A percentile compares a stretch with the other conserved stretches of the same genome.
Evolutionary conservation across 2,113 vertebrate genomes (phyloP).

Genomic region (Speoplatyrhinus poulsoni): DNA sequence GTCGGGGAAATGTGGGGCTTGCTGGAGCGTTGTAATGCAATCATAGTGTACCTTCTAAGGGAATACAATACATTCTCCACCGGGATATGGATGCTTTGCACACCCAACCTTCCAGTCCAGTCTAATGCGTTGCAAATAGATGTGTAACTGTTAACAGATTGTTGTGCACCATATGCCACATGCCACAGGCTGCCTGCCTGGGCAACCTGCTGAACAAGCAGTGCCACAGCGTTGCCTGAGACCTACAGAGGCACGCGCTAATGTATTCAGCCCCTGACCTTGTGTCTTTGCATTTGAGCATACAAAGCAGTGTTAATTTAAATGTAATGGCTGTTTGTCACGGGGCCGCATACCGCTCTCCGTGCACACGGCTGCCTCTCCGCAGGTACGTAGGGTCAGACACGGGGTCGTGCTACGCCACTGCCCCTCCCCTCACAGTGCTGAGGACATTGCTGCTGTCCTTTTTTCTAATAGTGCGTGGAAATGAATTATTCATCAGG

Average conservation of each 20-base stretch:
- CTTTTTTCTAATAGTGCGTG: not conserved
- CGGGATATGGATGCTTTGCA: not conserved
- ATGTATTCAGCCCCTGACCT: constrained; percentile 59
- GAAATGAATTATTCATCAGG: constrained; percentile 19
- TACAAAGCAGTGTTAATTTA: constrained; percentile 63
- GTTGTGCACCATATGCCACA: constrained; percentile 22
- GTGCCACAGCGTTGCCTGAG: constrained; percentile 43
- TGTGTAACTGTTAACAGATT: constrained; percentile 1
- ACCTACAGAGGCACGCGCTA: constrained; percentile 43
- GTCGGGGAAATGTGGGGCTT: too few species aligned
- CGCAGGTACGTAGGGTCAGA: constrained; percentile 31
- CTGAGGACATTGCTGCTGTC: not conserved
- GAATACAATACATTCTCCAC: not conserved
- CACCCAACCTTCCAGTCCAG: constrained; percentile 4
- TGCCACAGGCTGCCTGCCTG: not conserved
- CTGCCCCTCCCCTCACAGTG: constrained; percentile 33
- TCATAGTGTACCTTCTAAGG: not conserved
- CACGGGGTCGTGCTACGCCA: constrained; percentile 5
- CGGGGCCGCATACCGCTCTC: constrained; percentile 41
- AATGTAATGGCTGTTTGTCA: constrained; percentile 64
- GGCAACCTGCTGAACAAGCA: constrained; percentile 41
- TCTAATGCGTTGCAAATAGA: constrained; percentile 16
- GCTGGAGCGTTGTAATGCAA: not conserved
- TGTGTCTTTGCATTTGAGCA: constrained; percentile 56
- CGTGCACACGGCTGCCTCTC: constrained; percentile 26